A percentile compares a stretch with the other conserved stretches of the same genome.
These are phyloP conservation scores for Gallinago media DNA, from an alignment of 2,113 vertebrate genomes.

Conservation along the genomic window DNA sequence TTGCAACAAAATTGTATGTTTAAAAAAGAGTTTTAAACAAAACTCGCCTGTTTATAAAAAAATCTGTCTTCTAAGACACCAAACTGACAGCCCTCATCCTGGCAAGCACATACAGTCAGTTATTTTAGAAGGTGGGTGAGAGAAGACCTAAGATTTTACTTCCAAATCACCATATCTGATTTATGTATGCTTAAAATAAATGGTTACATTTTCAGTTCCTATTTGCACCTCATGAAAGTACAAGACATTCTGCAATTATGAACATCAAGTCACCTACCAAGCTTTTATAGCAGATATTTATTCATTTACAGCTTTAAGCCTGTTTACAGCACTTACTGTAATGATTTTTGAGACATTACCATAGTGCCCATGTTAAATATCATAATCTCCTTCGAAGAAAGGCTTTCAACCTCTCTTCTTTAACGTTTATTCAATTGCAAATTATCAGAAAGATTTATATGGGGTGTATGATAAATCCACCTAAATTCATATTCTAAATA, in stretches of 20 bases:
- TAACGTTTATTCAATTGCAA: neutral
- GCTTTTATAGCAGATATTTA: neutral
- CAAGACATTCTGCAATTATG: neutral
- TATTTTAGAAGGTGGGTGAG: neutral
- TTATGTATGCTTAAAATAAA: neutral
- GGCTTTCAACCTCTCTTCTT: neutral
- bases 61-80: neutral
- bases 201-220: conserved; percentile 11
- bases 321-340: neutral
- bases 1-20: neutral
- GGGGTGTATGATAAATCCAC: neutral
- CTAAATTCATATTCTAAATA: neutral
- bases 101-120: neutral
- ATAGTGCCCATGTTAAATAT: neutral
- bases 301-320: neutral
- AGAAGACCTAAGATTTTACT: neutral
- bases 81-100: neutral
- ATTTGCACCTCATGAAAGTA: neutral
- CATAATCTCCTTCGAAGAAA: neutral
- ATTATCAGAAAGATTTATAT: neutral
- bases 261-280: neutral
- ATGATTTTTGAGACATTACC: neutral
- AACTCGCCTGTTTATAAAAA: neutral
- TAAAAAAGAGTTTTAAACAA: neutral
- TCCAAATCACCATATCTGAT: neutral